Conservation (phyloP, 2,888 invertebrate genomes). For the Zhengitettix transpicula region DNA sequence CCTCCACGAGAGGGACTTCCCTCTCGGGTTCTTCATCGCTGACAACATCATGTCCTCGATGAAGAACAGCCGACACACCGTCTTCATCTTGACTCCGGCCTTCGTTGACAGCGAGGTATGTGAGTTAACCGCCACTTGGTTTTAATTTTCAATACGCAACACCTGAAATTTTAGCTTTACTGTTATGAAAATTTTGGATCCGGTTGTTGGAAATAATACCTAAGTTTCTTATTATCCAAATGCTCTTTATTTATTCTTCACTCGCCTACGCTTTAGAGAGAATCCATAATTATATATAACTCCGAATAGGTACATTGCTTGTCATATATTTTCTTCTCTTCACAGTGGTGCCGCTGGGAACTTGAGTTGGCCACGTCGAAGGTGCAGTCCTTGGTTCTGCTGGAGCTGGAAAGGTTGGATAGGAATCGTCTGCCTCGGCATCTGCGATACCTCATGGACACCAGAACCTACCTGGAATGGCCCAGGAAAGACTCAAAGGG, state of each 20-base stretch:
- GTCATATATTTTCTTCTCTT: too few relatives aligned
- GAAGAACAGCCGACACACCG: conserved; percentile 15
- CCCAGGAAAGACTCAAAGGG: neutral
- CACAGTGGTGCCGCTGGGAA: conserved; percentile 3
- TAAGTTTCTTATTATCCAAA: too few relatives aligned
- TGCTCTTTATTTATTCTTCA: too few relatives aligned
- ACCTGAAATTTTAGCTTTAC: too few relatives aligned
- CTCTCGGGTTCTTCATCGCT: conserved; percentile 14
- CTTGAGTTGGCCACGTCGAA: conserved; percentile 3
- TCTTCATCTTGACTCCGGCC: conserved; percentile 15
- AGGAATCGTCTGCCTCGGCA: conserved; percentile 16
- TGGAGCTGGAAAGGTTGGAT: conserved; percentile 8
- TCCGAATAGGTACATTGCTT: too few relatives aligned
- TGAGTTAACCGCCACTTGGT: neutral
- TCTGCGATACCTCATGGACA: conserved; percentile 24
- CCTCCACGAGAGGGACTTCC: conserved; percentile 16
- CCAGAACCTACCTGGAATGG: conserved; percentile 14
- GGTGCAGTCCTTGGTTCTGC: conserved; percentile 3
- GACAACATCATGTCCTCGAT: conserved; percentile 16
- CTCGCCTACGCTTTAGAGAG: too few relatives aligned
- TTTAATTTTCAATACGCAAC: too few relatives aligned
- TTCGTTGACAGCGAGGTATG: conserved; percentile 14
- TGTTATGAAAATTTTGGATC: too few relatives aligned
- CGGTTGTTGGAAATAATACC: neutral
- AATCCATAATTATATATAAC: too few relatives aligned